A percentile compares a stretch with the other conserved stretches of the same genome.
These are phyloP conservation scores for Dipodomys merriami DNA, from an alignment of 2,113 vertebrate genomes.

Conservation along the genomic window DNA sequence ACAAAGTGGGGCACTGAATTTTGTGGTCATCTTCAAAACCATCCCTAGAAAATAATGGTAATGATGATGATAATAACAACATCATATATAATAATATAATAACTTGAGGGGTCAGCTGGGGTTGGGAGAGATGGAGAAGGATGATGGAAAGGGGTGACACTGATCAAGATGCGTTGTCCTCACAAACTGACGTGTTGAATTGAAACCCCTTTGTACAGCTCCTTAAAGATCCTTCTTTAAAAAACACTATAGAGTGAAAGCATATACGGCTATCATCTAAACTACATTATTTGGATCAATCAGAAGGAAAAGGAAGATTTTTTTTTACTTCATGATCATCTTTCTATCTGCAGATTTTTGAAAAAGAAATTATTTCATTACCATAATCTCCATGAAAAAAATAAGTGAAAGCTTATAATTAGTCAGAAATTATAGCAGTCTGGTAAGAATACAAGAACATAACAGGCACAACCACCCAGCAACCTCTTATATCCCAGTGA, in stretches of 20 bases:
- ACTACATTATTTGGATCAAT: background rate
- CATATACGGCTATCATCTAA: background rate
- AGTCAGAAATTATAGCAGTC: background rate
- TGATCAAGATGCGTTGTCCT: no score
- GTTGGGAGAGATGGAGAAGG: no score
- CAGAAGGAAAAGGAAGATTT: background rate
- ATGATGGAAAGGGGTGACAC: no score
- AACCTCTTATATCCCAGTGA: no score
- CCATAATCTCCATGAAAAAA: background rate
- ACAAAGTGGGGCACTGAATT: background rate
- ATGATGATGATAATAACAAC: no score
- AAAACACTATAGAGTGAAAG: background rate
- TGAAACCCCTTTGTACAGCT: no score
- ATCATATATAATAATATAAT: no score
- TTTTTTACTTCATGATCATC: constrained; percentile 14
- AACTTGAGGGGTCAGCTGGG: no score
- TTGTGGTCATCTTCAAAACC: background rate
- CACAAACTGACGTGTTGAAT: no score
- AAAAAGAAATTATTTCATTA: background rate
- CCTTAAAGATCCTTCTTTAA: no score
- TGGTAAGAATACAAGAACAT: background rate
- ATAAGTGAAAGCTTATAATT: background rate
- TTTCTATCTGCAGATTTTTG: background rate
- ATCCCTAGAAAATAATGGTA: no score
- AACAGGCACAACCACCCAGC: no score